phyloP scores from a whole-genome alignment of 2,888 invertebrate species.

The Argynnis bischoffii region DNA sequence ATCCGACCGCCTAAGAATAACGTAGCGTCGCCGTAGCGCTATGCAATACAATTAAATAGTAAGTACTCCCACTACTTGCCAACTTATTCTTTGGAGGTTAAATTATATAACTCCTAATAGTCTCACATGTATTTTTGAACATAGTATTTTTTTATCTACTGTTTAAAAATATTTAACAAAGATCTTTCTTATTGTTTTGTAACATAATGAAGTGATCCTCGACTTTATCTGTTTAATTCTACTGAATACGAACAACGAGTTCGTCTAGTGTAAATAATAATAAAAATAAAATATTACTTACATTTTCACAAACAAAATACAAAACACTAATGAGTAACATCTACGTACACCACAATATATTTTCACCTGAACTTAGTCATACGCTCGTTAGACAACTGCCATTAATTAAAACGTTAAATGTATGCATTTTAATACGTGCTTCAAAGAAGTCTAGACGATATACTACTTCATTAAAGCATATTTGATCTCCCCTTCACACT shows the following conservation, averaged over 20 bases:
- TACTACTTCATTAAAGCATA: constrained; percentile 32
- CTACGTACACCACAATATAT: constrained; percentile 1
- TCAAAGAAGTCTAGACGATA: constrained; percentile 25
- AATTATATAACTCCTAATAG: no score
- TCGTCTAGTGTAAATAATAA: no score
- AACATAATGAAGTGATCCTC: no score
- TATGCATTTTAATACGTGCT: constrained; percentile 20
- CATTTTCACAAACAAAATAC: background rate
- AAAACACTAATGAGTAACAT: background rate
- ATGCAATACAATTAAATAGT: background rate
- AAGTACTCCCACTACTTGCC: background rate
- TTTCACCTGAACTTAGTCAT: background rate
- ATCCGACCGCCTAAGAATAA: constrained; percentile 1
- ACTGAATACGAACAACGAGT: no score
- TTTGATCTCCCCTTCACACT: constrained; percentile 29
- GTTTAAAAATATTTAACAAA: no score
- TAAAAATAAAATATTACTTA: background rate
- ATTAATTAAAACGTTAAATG: constrained; percentile 28
- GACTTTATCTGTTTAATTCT: no score
- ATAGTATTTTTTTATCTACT: no score
- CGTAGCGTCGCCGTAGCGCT: background rate
- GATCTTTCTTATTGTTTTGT: no score
- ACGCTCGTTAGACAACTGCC: constrained; percentile 17
- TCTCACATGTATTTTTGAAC: no score
- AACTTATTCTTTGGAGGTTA: no score